phyloP scores from a whole-genome alignment of 2,113 vertebrate species.

The Menura novaehollandiae region DNA sequence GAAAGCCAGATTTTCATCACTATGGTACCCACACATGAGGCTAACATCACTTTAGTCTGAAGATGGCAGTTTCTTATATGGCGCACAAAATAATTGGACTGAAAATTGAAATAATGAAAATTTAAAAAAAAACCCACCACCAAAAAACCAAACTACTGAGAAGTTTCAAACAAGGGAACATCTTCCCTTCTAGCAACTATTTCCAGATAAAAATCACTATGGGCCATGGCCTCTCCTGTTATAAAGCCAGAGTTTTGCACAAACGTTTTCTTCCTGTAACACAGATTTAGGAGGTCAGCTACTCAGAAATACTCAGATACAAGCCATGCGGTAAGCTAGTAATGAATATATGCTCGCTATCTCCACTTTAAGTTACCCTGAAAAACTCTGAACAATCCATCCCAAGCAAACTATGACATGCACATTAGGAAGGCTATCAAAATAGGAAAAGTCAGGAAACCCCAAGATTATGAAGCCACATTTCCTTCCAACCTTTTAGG shows the following conservation, averaged over 20 bases:
- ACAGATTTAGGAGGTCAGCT: neutral
- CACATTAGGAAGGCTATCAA: neutral
- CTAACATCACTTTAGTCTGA: neutral
- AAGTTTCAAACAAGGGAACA: neutral
- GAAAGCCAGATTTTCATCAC: neutral
- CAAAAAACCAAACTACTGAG: neutral
- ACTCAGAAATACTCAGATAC: neutral
- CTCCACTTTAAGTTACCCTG: neutral
- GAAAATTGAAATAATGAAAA: neutral
- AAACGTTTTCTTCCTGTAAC: neutral
- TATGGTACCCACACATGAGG: neutral
- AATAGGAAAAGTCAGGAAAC: neutral
- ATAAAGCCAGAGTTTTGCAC: neutral
- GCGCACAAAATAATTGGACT: neutral
- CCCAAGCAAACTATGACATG: neutral
- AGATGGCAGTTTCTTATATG: rapidly evolving
- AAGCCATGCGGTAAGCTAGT: neutral
- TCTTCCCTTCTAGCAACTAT: neutral
- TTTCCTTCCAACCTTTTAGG: neutral
- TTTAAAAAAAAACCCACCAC: neutral
- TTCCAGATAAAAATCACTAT: neutral
- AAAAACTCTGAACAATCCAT: neutral
- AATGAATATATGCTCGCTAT: neutral
- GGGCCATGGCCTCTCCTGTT: neutral
- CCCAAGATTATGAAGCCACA: neutral